These are phyloP conservation scores for Volucella zonaria DNA, from an alignment of 2,888 invertebrate species.

Conservation along the genomic window DNA sequence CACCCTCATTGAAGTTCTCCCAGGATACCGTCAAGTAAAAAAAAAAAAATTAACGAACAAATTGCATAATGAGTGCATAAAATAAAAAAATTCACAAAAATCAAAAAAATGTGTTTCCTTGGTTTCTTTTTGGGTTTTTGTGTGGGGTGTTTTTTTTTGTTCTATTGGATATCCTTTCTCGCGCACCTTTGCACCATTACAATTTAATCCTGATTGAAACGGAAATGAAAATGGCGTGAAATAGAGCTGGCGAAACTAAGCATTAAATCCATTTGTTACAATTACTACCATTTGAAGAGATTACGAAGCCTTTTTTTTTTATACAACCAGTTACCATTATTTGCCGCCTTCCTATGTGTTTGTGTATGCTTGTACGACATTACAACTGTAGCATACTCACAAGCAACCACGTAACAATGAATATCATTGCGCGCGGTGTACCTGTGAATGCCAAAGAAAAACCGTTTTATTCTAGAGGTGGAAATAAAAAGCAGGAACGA, in stretches of 20 bases:
- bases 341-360: conserved; percentile 8
- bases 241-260: conserved; percentile 63
- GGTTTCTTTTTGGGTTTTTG: neutral
- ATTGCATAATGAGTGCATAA: conserved; percentile 38
- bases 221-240: conserved; percentile 69
- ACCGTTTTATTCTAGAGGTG: conserved; percentile 16
- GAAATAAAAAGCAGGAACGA: conserved; percentile 1
- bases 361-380: conserved; percentile 7
- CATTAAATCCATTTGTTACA: conserved; percentile 69
- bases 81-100: conserved; percentile 26
- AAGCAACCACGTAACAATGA: conserved; percentile 27
- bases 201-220: conserved; percentile 64
- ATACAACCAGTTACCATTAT: conserved; percentile 13
- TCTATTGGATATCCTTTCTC: conserved; percentile 44
- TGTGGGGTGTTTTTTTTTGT: neutral
- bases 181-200: conserved; percentile 35
- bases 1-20: neutral
- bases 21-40: conserved; percentile 32
- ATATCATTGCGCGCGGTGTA: conserved; percentile 38
- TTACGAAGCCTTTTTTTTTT: conserved; percentile 52
- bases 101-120: conserved; percentile 14
- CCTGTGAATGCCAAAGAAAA: neutral
- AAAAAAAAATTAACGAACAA: conserved; percentile 47
- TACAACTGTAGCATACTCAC: neutral
- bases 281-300: conserved; percentile 63